Evolutionary conservation across 2,113 vertebrate genomes (phyloP).

Genomic region (Elephantulus edwardii): DNA sequence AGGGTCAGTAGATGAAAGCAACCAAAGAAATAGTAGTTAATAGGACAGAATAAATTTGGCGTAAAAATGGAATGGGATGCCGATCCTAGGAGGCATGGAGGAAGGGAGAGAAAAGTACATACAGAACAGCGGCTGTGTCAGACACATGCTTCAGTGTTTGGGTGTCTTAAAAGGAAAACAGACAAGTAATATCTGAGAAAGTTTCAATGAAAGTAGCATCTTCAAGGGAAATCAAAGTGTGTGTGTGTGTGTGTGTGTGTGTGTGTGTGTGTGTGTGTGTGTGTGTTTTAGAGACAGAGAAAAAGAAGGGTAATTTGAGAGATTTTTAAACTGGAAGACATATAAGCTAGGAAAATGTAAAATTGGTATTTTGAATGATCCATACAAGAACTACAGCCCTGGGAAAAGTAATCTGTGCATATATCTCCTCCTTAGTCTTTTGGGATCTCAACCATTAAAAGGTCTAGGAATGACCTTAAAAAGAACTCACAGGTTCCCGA

Average conservation of each 20-base stretch:
- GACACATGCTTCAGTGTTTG: neutral
- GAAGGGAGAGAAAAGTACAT: neutral
- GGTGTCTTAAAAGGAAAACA: neutral
- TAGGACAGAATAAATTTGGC: neutral
- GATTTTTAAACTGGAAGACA: neutral
- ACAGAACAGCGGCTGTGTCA: neutral
- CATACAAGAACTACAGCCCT: neutral
- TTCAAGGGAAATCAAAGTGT: neutral
- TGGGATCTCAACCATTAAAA: neutral
- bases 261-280: neutral
- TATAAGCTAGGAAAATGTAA: neutral
- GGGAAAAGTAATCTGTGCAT: neutral
- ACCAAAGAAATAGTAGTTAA: neutral
- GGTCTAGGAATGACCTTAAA: neutral
- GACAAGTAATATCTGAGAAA: neutral
- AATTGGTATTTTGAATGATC: neutral
- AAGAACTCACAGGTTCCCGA: neutral
- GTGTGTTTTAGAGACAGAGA: neutral
- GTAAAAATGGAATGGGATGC: neutral
- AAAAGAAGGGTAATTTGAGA: neutral
- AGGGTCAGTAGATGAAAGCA: neutral
- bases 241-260: neutral
- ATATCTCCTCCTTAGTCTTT: neutral
- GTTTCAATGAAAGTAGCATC: neutral
- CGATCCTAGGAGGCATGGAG: no score